phyloP scores from a whole-genome alignment of 2,888 invertebrate species.

The Hoplodrina blanda region DNA sequence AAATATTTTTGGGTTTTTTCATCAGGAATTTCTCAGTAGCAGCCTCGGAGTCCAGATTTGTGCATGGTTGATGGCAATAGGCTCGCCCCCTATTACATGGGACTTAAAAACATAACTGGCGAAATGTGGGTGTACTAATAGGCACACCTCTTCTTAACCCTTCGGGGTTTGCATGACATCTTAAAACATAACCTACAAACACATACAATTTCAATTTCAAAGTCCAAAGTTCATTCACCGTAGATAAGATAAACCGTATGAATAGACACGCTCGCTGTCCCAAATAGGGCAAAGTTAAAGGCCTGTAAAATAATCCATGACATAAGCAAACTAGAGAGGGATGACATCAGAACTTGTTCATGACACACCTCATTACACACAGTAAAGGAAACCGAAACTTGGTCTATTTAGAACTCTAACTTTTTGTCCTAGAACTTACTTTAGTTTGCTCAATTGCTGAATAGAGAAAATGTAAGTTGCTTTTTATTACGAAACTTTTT shows the following conservation, averaged over 20 bases:
- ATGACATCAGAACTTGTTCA: constrained; percentile 49
- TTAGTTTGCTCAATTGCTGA: background rate
- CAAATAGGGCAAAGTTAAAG: constrained; percentile 40
- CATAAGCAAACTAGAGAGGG: constrained; percentile 31
- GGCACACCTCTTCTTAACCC: too few relatives aligned
- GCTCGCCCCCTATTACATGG: too few relatives aligned
- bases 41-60: too few relatives aligned
- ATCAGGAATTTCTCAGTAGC: too few relatives aligned
- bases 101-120: too few relatives aligned
- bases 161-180: background rate
- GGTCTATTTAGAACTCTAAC: background rate
- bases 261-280: constrained; percentile 34
- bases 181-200: background rate
- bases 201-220: constrained; percentile 5
- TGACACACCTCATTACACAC: constrained; percentile 46
- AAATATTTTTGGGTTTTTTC: too few relatives aligned
- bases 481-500: constrained; percentile 13
- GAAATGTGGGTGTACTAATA: too few relatives aligned
- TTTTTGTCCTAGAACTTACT: constrained; percentile 1
- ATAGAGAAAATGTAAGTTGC: background rate
- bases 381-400: constrained; percentile 18
- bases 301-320: constrained; percentile 38
- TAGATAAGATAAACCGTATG: constrained; percentile 24
- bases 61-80: too few relatives aligned
- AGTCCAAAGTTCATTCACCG: constrained; percentile 39